Evolutionary conservation across 2,113 vertebrate species (phyloP).

Genomic region (Mesitornis unicolor): DNA sequence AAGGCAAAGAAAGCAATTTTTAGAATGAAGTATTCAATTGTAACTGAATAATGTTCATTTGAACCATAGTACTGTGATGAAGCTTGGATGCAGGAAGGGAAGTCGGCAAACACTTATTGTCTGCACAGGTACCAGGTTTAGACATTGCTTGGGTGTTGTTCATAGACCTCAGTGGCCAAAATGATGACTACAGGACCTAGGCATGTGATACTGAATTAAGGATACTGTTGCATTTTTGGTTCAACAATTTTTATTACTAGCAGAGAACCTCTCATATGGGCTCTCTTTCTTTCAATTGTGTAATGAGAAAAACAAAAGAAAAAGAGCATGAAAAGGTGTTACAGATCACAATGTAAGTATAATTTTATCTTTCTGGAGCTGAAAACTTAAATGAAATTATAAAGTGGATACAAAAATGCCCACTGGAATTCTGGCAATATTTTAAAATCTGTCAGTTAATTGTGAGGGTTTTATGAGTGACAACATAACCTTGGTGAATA

Average conservation of each 20-base stretch:
- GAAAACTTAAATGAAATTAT: background rate
- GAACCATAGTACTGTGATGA: background rate
- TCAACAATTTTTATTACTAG: background rate
- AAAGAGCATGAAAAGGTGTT: background rate
- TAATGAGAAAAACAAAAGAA: background rate
- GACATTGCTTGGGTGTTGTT: background rate
- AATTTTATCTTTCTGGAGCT: background rate
- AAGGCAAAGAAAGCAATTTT: background rate
- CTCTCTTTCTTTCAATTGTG: background rate
- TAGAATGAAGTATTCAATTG: background rate
- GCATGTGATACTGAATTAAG: background rate
- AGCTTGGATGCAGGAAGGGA: background rate
- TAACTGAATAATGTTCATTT: background rate
- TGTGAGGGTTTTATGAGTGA: background rate
- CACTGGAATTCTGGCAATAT: background rate
- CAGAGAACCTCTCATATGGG: background rate
- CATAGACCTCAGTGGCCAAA: background rate
- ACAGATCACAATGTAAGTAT: background rate
- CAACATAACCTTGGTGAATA: background rate
- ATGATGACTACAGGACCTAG: background rate
- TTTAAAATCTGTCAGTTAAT: background rate
- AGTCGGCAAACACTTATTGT: background rate
- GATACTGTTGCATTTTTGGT: background rate
- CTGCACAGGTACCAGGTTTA: background rate
- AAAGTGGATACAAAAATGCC: background rate